These are phyloP conservation scores for Odocoileus virginianus DNA, from an alignment of 2,113 vertebrate species.

Conservation along the genomic window DNA sequence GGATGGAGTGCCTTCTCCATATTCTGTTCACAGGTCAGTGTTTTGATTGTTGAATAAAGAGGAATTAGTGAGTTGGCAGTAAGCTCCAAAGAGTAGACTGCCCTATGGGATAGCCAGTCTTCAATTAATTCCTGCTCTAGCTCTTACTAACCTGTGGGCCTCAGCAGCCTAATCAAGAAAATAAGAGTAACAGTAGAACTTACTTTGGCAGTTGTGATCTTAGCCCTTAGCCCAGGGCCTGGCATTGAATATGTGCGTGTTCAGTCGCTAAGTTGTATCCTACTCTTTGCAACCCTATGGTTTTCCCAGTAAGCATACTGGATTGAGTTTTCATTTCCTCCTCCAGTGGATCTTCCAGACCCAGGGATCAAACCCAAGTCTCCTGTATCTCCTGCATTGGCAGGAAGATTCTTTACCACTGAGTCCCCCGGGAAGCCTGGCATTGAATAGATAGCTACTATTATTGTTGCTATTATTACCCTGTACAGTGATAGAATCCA, in stretches of 20 bases:
- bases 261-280: background rate
- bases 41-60: background rate
- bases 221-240: background rate
- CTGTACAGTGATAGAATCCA: background rate
- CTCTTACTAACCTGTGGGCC: background rate
- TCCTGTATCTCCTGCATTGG: background rate
- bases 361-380: background rate
- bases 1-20: background rate
- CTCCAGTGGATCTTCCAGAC: background rate
- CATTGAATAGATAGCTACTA: background rate
- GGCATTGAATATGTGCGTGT: background rate
- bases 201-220: background rate
- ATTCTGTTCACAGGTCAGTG: background rate
- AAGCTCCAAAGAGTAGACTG: background rate
- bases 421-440: background rate
- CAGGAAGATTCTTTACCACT: background rate
- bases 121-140: background rate
- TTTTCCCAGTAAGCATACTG: background rate
- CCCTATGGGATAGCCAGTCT: background rate
- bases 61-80: background rate
- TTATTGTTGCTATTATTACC: background rate
- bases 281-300: background rate
- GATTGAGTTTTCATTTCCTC: background rate
- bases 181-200: background rate
- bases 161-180: background rate